Evolutionary conservation across 1,140 invertebrate genomes (phyloP).

Genomic region (Aporrectodea caliginosa): DNA sequence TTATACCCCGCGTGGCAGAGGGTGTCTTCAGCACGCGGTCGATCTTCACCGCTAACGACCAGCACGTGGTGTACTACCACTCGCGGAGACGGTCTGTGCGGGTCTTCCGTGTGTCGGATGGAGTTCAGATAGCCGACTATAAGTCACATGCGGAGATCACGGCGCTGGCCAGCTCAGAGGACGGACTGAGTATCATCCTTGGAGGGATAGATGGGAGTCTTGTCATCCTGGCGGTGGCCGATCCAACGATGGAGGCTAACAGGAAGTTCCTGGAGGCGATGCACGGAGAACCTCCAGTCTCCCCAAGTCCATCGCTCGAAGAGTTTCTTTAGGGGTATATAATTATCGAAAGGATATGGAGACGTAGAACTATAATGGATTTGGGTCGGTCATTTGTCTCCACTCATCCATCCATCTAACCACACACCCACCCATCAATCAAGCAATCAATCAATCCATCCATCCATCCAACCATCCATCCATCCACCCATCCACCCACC

Average conservation of each 20-base stretch:
- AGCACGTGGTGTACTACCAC: constrained; percentile 95
- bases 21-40: constrained; percentile 94
- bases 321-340: no score
- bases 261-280: constrained; percentile 39
- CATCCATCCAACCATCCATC: no score
- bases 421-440: no score
- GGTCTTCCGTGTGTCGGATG: constrained; percentile 82
- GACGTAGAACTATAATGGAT: no score
- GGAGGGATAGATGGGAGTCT: constrained; percentile 91
- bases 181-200: constrained; percentile 58
- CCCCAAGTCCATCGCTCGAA: no score
- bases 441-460: no score
- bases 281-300: not conserved
- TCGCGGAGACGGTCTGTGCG: constrained; percentile 86
- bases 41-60: constrained; percentile 87
- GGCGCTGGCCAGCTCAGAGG: constrained; percentile 57
- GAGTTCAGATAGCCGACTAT: constrained; percentile 86
- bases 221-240: constrained; percentile 83
- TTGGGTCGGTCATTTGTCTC: no score
- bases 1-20: constrained; percentile 83
- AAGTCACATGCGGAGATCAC: constrained; percentile 82
- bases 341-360: no score
- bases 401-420: no score
- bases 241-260: constrained; percentile 60
- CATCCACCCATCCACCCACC: no score